Evolutionary conservation across 2,113 vertebrate genomes (phyloP), one percentile per base, ranked within the genome.

Genomic region (Falcunculus frontatus): DNA sequence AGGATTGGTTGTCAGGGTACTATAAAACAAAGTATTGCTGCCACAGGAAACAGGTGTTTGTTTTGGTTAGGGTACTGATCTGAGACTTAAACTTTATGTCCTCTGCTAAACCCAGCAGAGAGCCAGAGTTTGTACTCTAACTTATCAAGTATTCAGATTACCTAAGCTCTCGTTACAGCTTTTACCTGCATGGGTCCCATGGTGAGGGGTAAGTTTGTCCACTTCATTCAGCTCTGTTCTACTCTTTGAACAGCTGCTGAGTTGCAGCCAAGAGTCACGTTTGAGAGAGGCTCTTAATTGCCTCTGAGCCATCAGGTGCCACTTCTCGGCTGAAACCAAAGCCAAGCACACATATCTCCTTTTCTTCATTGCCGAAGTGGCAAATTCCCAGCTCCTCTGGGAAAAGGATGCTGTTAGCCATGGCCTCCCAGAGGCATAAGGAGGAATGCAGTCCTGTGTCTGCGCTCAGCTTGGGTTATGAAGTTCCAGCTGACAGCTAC

Each of bases 261-360:
- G 76, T 11, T 77, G 79, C 79, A 84, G 90, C 79, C 79, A 90
- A 39, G 85, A 93, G 92, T 90, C 75, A 94, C 25, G 6, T 95
- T 81, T 84, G 88, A 94, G 79, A 91, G 79, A 57, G 77, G 50
- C 63, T 94, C 56, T 86, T 95, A 94, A 95, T 97, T 95, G 85
- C 92, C 56, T 95, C 79, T 95, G 92, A 90, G 87, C 89, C 68
- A 17, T 42, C 85, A 87, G 92, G 72, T 70, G 50, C 67, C 72
- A 27, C 63, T 93, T 75, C 57, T 93, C 57, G 17, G n/a, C 67
- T 90, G 68, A 90, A 93, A 77, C 25, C 59, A 41, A 41, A 94
- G 79, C 75, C 88, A 86, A 39, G 80, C 17, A 13, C 57, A 42
- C 44, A 23, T 9, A 29, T 30, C 59, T 83, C 57, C 78, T 37